Conservation (phyloP, 2,113 vertebrate genomes). For the Psilopsiagon aymara region DNA sequence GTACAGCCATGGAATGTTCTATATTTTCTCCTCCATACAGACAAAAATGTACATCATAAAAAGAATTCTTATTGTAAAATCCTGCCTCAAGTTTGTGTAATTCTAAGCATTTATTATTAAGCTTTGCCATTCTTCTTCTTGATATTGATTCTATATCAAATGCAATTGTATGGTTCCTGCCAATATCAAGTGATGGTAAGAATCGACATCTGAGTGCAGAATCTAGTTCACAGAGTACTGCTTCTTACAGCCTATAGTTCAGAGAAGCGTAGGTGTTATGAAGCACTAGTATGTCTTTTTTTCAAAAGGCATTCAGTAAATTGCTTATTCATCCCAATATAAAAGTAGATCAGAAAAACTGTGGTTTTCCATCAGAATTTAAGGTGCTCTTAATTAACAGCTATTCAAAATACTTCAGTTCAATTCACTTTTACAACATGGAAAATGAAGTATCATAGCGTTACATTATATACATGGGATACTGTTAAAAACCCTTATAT, state of each 20-base stretch:
- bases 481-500: not conserved
- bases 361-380: not conserved
- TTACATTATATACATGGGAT: not conserved
- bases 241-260: not conserved
- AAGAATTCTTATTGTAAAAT: not conserved
- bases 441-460: not conserved
- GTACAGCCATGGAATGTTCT: not conserved
- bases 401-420: not conserved
- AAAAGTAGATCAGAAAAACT: not conserved
- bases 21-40: not conserved
- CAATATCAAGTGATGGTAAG: not conserved
- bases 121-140: not conserved
- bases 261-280: not conserved
- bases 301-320: constrained; percentile 39
- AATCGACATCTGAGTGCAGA: not conserved
- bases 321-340: constrained; percentile 17
- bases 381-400: not conserved
- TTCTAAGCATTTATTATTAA: not conserved
- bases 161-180: not conserved
- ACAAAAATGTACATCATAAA: not conserved
- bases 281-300: not conserved
- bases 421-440: not conserved
- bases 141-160: constrained; percentile 2
- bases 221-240: not conserved
- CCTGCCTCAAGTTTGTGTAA: not conserved